Conservation (phyloP, 2,888 invertebrate species). For the Drosophila siamana region DNA sequence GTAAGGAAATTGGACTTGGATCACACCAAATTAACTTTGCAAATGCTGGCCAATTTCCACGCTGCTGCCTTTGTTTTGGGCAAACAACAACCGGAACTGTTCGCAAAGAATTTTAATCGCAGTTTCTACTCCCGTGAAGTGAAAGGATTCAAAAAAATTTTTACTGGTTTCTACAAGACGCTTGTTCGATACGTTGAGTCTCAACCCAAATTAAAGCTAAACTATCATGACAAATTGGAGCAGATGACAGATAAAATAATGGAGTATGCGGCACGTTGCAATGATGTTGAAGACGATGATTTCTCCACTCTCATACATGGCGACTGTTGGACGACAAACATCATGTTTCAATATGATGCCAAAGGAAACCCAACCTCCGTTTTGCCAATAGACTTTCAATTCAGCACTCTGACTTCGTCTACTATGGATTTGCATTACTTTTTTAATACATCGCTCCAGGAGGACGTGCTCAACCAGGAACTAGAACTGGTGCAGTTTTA, state of each 20-base stretch:
- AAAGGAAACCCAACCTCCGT: conserved; percentile 54
- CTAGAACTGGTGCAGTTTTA: conserved; percentile 77
- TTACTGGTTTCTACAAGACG: conserved; percentile 50
- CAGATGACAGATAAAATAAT: conserved; percentile 57
- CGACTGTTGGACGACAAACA: conserved; percentile 80
- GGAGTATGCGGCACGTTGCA: conserved; percentile 70
- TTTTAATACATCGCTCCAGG: conserved; percentile 73
- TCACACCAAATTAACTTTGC: conserved; percentile 83
- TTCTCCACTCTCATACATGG: conserved; percentile 76
- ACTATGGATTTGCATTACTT: conserved; percentile 78
- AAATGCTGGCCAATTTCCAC: conserved; percentile 85
- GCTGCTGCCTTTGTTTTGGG: conserved; percentile 84
- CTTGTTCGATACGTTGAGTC: conserved; percentile 58
- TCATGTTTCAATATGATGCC: conserved; percentile 74
- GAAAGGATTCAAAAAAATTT: conserved; percentile 46
- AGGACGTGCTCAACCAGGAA: conserved; percentile 60
- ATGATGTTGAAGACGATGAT: conserved; percentile 55
- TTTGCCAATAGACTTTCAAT: conserved; percentile 80
- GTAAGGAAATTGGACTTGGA: conserved; percentile 80
- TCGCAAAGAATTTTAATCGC: conserved; percentile 36
- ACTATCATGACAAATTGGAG: conserved; percentile 65
- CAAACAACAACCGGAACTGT: conserved; percentile 63
- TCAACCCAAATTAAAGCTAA: conserved; percentile 45
- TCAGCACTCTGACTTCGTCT: conserved; percentile 73
- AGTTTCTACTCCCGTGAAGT: conserved; percentile 65